These are phyloP conservation scores for Acropora yongei DNA, from an alignment of 64 coral and sea anemone species.

Conservation along the genomic window DNA sequence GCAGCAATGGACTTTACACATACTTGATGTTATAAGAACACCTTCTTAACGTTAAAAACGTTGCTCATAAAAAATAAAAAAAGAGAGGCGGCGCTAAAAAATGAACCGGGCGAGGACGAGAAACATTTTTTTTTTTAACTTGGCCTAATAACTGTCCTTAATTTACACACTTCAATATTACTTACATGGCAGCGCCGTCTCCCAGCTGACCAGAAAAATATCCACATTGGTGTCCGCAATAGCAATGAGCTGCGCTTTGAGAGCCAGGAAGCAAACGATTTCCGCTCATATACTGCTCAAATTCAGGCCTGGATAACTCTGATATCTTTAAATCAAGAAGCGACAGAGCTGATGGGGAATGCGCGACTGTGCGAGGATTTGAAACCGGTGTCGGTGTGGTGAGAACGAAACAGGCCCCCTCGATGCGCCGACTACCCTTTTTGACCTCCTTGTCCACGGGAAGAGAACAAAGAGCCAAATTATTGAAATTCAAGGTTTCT, in stretches of 20 bases:
- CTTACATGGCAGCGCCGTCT: conserved; percentile 96
- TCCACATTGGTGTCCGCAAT: conserved; percentile 96
- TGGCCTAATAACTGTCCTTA: neutral
- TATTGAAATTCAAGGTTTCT: conserved; percentile 90
- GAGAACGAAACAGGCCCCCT: conserved; percentile 69
- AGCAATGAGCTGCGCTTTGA: conserved; percentile 91
- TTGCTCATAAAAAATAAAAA: no score
- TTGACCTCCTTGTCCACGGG: conserved; percentile 81
- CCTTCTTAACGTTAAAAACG: no score
- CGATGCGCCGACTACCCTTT: conserved; percentile 77
- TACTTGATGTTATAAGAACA: no score
- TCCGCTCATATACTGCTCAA: conserved; percentile 94
- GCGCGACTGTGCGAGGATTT: conserved; percentile 72
- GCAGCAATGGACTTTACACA: no score
- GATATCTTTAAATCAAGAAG: conserved; percentile 72
- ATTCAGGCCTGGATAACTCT: conserved; percentile 70
- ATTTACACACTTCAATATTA: neutral
- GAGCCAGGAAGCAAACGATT: conserved; percentile 85
- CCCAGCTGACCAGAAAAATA: conserved; percentile 95
- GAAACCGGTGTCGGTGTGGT: conserved; percentile 77
- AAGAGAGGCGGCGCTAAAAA: no score
- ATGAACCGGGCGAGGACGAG: no score
- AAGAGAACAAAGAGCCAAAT: conserved; percentile 72
- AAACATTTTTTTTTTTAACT: no score
- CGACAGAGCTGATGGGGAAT: conserved; percentile 68